Conservation (phyloP, 2,113 vertebrate species). For the Paraplagusia blochii region DNA sequence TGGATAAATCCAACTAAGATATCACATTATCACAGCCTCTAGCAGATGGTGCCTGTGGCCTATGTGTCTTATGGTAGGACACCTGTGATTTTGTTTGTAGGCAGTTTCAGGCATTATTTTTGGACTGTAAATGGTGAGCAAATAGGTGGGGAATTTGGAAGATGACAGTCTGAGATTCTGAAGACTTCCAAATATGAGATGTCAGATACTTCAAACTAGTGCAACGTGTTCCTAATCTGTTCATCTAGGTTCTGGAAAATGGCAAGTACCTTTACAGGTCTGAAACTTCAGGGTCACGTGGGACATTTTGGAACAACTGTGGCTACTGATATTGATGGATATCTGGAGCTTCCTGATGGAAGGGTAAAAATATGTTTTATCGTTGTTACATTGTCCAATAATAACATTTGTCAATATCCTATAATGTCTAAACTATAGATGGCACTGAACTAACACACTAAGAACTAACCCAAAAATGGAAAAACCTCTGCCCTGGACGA, state of each 20-base stretch:
- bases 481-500: too few species aligned
- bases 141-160: not conserved
- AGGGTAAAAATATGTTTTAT: conserved; percentile 60
- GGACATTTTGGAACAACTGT: conserved; percentile 89
- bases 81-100: not conserved
- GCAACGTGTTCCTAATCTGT: not conserved
- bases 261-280: conserved; percentile 85
- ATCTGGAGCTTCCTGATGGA: conserved; percentile 88
- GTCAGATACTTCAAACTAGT: not conserved
- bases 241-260: conserved; percentile 91
- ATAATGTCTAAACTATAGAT: too few species aligned
- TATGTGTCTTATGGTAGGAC: too few species aligned
- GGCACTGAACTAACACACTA: too few species aligned
- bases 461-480: too few species aligned
- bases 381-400: too few species aligned
- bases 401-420: too few species aligned
- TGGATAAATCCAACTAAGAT: too few species aligned
- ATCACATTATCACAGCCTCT: too few species aligned
- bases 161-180: not conserved
- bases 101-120: not conserved
- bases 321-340: conserved; percentile 84
- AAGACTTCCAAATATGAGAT: not conserved
- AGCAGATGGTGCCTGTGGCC: too few species aligned
- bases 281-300: conserved; percentile 87
- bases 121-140: not conserved